These are phyloP conservation scores for Celastrina argiolus DNA, from an alignment of 2,888 invertebrate genomes.

Conservation along the genomic window DNA sequence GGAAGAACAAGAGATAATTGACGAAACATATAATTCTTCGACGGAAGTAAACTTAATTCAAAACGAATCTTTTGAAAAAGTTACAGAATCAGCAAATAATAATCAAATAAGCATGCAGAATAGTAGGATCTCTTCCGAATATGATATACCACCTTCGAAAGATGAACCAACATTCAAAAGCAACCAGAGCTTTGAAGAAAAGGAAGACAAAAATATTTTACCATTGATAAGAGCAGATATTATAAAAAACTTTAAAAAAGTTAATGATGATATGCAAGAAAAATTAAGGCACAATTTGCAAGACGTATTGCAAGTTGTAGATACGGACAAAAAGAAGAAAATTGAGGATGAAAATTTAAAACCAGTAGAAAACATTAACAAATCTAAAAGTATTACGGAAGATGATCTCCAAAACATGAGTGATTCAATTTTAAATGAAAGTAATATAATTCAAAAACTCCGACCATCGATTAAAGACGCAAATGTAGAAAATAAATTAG, in stretches of 20 bases:
- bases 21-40: background rate
- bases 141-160: background rate
- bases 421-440: conserved; percentile 45
- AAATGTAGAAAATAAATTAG: background rate
- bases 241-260: conserved; percentile 37
- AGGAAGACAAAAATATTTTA: conserved; percentile 29
- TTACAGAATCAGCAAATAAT: background rate
- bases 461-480: conserved; percentile 3
- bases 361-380: conserved; percentile 5
- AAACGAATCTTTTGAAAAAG: background rate
- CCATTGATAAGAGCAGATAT: conserved; percentile 41
- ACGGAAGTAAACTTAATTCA: background rate
- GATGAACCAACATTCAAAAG: background rate
- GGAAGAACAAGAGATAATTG: background rate
- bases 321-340: conserved; percentile 18
- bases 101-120: background rate
- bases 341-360: background rate
- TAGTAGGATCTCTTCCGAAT: background rate
- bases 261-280: conserved; percentile 30
- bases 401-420: conserved; percentile 57
- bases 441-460: conserved; percentile 11
- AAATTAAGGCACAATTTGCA: conserved; percentile 28
- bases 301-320: conserved; percentile 26
- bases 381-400: conserved; percentile 32
- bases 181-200: background rate